Conservation (phyloP, 2,797 vertebrate genomes). For the Leptoclinus maculatus region DNA sequence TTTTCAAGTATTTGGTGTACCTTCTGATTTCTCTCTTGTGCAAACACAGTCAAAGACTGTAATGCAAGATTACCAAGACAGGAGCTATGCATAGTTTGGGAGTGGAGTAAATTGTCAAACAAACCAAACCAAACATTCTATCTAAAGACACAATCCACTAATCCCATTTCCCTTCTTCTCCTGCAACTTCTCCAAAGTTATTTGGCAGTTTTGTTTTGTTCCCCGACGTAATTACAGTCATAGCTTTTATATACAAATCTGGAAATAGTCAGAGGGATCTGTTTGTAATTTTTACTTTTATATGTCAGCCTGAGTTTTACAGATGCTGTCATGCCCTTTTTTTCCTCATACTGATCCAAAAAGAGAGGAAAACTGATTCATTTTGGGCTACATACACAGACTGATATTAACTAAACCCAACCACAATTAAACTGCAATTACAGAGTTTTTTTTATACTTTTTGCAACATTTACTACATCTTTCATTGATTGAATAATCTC, state of each 20-base stretch:
- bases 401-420: neutral
- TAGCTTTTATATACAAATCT: conserved; percentile 67
- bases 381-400: neutral
- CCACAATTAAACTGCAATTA: neutral
- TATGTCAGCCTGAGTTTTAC: conserved; percentile 56
- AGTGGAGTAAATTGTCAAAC: conserved; percentile 69
- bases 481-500: neutral
- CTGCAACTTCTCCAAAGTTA: conserved; percentile 45
- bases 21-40: conserved; percentile 18
- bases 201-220: conserved; percentile 65
- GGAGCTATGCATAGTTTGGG: conserved; percentile 41
- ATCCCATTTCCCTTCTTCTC: conserved; percentile 30
- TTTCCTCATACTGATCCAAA: conserved; percentile 35
- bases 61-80: conserved; percentile 27
- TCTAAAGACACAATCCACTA: conserved; percentile 56
- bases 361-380: conserved; percentile 10
- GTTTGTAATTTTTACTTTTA: conserved; percentile 65
- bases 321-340: conserved; percentile 14
- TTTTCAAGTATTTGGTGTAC: neutral
- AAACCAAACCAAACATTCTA: conserved; percentile 66
- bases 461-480: neutral
- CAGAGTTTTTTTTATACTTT: neutral
- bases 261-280: conserved; percentile 67
- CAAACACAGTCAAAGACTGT: conserved; percentile 1
- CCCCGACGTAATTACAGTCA: conserved; percentile 64